These are phyloP conservation scores for Charadrius vociferus DNA, from an alignment of 2,113 vertebrate species.

Conservation along the genomic window DNA sequence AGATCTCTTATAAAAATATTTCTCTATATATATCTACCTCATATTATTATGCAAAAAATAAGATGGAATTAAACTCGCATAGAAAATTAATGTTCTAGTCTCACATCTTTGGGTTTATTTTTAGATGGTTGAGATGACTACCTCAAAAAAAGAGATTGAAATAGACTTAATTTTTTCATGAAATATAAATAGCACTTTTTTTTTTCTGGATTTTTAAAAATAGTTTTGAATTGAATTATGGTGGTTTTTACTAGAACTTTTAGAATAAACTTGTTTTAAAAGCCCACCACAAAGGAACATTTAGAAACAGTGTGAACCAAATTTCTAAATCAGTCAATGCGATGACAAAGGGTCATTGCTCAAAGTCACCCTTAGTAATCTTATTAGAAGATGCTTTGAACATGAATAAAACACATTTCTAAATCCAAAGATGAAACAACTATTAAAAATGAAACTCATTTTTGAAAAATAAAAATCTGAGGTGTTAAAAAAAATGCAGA, in stretches of 20 bases:
- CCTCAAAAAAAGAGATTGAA: neutral
- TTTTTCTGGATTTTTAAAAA: neutral
- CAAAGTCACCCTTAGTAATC: conserved; percentile 46
- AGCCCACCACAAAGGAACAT: neutral
- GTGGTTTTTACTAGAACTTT: neutral
- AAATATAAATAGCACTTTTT: neutral
- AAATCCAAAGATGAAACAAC: conserved; percentile 44
- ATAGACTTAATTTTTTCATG: neutral
- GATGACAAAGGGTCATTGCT: conserved; percentile 32
- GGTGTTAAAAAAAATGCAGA: conserved; percentile 12
- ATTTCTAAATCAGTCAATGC: conserved; percentile 21
- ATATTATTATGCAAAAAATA: neutral
- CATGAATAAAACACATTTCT: conserved; percentile 29
- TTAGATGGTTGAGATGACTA: neutral
- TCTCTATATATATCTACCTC: neutral
- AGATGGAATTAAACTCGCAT: neutral
- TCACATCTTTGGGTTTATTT: neutral
- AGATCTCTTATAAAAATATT: neutral
- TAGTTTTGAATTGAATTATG: neutral
- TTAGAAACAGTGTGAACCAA: conserved; percentile 23
- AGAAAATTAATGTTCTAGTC: neutral
- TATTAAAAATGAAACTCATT: conserved; percentile 31
- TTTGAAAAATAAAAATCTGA: conserved; percentile 16
- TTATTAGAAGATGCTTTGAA: conserved; percentile 47
- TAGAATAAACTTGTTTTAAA: neutral